Percentiles rank a stretch among this genome's conserved stretches.
Evolutionary conservation across 2,797 vertebrate species (phyloP).

Genomic region (Decapterus maruadsi): DNA sequence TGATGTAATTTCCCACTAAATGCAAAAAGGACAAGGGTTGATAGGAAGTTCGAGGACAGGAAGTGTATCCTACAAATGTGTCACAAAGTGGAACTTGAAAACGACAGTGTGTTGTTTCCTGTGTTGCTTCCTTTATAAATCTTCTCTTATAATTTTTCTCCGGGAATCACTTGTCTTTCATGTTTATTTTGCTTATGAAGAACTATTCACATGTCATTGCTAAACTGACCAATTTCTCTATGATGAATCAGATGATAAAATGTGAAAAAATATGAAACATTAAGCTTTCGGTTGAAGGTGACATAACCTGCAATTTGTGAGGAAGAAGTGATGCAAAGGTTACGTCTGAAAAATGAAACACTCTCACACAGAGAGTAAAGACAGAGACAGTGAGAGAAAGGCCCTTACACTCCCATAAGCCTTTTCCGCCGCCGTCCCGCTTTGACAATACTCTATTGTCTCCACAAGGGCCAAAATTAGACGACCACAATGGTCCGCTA

Average conservation of each 20-base stretch:
- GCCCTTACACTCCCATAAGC: slow-evolving; percentile 43
- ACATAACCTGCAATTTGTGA: neutral
- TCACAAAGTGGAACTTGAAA: slow-evolving; percentile 3
- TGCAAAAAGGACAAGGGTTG: slow-evolving; percentile 14
- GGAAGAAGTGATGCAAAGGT: slow-evolving; percentile 21
- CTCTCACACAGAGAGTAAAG: slow-evolving; percentile 18
- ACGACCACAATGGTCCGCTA: slow-evolving; percentile 64
- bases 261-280: neutral
- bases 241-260: neutral
- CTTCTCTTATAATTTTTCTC: too few relatives aligned
- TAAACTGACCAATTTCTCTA: neutral
- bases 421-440: slow-evolving; percentile 15
- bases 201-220: neutral
- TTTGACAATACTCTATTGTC: slow-evolving; percentile 80
- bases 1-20: slow-evolving; percentile 15
- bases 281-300: neutral
- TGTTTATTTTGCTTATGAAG: neutral
- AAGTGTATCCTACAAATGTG: slow-evolving; percentile 17
- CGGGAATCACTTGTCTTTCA: neutral
- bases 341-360: slow-evolving; percentile 35
- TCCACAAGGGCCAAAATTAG: slow-evolving; percentile 71
- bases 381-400: slow-evolving; percentile 46
- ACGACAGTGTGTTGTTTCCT: slow-evolving; percentile 1
- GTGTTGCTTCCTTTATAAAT: neutral
- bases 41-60: slow-evolving; percentile 20